Conservation (phyloP, 2,113 vertebrate species). For the Zapornia atra region DNA sequence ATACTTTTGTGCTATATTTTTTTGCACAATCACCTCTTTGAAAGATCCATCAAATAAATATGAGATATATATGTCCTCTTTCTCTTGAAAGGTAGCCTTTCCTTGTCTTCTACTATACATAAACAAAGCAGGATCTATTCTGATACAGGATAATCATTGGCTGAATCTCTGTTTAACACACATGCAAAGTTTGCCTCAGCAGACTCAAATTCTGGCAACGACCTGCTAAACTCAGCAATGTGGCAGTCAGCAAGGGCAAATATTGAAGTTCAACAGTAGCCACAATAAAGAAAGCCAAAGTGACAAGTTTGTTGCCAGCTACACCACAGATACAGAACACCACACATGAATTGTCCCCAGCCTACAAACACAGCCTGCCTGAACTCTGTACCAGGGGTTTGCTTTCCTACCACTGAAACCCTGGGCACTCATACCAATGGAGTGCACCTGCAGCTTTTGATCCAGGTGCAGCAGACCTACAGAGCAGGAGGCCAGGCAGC, state of each 20-base stretch:
- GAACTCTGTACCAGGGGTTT: not conserved
- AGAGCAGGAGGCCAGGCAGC: not conserved
- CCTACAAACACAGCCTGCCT: not conserved
- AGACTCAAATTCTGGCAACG: slow-evolving; percentile 10
- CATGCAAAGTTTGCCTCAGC: not conserved
- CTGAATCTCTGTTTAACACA: not conserved
- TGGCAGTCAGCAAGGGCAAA: slow-evolving; percentile 33
- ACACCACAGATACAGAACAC: not conserved
- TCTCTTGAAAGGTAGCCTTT: not conserved
- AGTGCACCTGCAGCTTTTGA: not conserved
- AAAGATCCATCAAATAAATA: not conserved
- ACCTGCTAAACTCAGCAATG: not conserved
- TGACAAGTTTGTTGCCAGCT: not conserved
- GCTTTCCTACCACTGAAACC: not conserved
- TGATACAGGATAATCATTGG: not conserved
- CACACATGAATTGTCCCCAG: not conserved
- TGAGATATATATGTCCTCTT: not conserved
- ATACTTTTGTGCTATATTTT: not conserved
- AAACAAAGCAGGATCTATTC: not conserved
- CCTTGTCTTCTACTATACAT: not conserved
- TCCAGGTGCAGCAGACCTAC: not conserved
- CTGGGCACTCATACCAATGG: rapidly evolving
- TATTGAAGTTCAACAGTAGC: slow-evolving; percentile 27
- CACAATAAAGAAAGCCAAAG: slow-evolving; percentile 19
- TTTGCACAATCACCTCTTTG: not conserved